Base-by-base conservation (phyloP, 1,140 invertebrate genomes). In the Chlorops oryzae region DNA sequence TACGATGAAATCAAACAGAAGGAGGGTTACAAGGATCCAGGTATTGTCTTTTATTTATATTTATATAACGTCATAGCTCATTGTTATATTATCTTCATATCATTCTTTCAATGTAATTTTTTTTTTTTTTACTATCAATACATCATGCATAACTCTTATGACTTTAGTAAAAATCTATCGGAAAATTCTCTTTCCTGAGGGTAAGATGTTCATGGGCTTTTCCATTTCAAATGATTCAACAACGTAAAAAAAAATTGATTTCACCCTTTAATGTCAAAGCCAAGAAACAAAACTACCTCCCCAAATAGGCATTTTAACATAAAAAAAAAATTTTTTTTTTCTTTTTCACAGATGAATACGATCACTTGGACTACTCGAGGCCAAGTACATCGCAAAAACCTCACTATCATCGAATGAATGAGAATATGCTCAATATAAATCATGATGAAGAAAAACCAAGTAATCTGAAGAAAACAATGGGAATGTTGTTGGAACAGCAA, bases 1-100 rank as follows among this genome's bases (percentile, higher is more conserved):
- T 95, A 95, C 62, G 90, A 92, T 70, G 91, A 95, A 74, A 92
- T 94, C 49, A 92, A 92, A 65, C 85, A 88, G 22, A 90, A 90
- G 54, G 84, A 85, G 45, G 75, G 64, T 5, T 72, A 64, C 35
- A 77, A 77, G 47, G 75, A 77, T 64, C 71, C 73, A 35, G 75
- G 75, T 77, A 62, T 32, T 32, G 28, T 32, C 9, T 32, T 32
- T 32, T 32, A 15, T 15, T 10, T 32, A 32, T 32, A 10, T 32
- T 32, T 10, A 32, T 10, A 25, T 44, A 24, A 28, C 34, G 23
- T 42, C 22, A 32, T 15, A 7, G 37, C 18, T 28, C n/a, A 12
- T 20, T 15, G 7, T 18, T 28, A 3, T 12, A 34, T 13, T 10
- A 27, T 40, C 38, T 40, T 24, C 15, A 34, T 10, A 32, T 53